Conservation (phyloP, 1,140 invertebrate species). For the Leptonema lineaticorne region DNA sequence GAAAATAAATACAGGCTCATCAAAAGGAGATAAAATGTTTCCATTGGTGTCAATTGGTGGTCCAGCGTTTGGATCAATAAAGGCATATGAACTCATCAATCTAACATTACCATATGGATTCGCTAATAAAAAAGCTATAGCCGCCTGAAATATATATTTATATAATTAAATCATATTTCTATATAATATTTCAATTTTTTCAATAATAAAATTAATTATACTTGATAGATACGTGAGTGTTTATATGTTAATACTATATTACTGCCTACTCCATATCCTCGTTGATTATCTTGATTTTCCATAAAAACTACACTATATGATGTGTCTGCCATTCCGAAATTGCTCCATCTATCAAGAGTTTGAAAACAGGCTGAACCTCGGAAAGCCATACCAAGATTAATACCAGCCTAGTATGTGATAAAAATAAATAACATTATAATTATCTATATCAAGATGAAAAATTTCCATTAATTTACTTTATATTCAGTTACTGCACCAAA, state of each 20-base stretch:
- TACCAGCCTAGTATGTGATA: constrained; percentile 54
- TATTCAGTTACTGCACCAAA: constrained; percentile 69
- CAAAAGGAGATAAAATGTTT: constrained; percentile 61
- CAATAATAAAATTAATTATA: constrained; percentile 49
- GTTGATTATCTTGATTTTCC: constrained; percentile 55
- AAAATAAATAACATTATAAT: too few relatives aligned
- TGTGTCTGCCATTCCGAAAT: constrained; percentile 59
- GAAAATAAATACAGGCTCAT: too few relatives aligned
- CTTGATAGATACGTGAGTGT: constrained; percentile 60
- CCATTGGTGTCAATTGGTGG: constrained; percentile 48
- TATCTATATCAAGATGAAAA: background rate
- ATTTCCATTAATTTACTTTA: constrained; percentile 53
- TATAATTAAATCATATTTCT: constrained; percentile 8
- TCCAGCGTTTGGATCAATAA: constrained; percentile 51
- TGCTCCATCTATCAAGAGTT: constrained; percentile 58
- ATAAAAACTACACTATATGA: constrained; percentile 55
- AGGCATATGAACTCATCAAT: constrained; percentile 70
- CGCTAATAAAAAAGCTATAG: constrained; percentile 72
- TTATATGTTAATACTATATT: constrained; percentile 58
- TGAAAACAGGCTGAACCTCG: constrained; percentile 47
- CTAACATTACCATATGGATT: constrained; percentile 67
- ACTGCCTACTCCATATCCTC: constrained; percentile 50
- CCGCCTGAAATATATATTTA: constrained; percentile 58
- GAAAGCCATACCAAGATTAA: constrained; percentile 51
- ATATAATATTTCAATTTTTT: background rate